Evolutionary conservation across 1,140 invertebrate genomes (phyloP).

Genomic region (Catajapyx aquilonaris): DNA sequence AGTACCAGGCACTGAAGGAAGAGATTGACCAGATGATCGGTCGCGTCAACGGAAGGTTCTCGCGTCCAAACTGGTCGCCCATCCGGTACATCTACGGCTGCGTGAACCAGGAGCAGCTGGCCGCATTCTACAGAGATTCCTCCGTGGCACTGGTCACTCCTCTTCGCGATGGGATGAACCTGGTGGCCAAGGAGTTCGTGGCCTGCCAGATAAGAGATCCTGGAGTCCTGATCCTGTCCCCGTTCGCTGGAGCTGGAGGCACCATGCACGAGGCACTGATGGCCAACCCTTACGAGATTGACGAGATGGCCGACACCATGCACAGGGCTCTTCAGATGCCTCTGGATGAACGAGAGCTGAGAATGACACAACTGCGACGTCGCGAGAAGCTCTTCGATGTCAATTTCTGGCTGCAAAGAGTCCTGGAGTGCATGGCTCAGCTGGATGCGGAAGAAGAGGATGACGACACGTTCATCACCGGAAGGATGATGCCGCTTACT

Average conservation of each 20-base stretch:
- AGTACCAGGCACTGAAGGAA: conserved; percentile 23
- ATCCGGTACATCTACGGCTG: conserved; percentile 24
- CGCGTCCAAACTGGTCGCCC: conserved; percentile 23
- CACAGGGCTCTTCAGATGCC: conserved; percentile 22
- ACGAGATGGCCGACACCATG: conserved; percentile 20
- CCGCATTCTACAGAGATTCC: conserved; percentile 22
- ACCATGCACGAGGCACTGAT: conserved; percentile 20
- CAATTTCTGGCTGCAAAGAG: conserved; percentile 19
- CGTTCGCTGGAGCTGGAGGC: conserved; percentile 21
- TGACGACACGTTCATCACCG: conserved; percentile 14
- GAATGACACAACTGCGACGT: conserved; percentile 21
- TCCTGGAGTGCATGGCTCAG: conserved; percentile 16
- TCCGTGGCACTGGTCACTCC: conserved; percentile 22
- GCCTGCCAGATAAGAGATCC: conserved; percentile 22
- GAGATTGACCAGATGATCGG: conserved; percentile 23
- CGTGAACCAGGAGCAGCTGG: conserved; percentile 19
- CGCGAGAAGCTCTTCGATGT: conserved; percentile 20
- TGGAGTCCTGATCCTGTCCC: conserved; percentile 22
- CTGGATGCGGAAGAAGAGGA: conserved; percentile 14
- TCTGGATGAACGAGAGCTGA: conserved; percentile 19
- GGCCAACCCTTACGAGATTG: conserved; percentile 24
- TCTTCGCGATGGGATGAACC: conserved; percentile 25
- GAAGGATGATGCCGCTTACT: conserved; percentile 13
- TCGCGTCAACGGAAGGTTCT: conserved; percentile 21
- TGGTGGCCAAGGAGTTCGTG: conserved; percentile 27